phyloP scores from a whole-genome alignment of 2,888 invertebrate genomes.

The Xestia rhomboidea region DNA sequence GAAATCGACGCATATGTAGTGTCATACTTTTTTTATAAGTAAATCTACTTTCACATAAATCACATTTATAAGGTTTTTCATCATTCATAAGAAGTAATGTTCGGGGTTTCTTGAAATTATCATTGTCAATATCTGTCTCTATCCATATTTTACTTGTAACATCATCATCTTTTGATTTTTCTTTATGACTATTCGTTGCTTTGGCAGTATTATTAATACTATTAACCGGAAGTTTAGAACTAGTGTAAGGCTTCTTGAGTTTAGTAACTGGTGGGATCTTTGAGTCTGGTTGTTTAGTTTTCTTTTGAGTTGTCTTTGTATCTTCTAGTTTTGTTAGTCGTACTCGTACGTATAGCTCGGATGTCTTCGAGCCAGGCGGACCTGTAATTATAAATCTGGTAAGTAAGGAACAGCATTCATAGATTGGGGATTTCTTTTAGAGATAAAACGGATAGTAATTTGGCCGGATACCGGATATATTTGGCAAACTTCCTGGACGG shows the following conservation, averaged over 20 bases:
- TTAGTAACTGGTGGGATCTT: neutral
- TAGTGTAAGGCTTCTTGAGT: neutral
- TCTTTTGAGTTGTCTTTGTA: neutral
- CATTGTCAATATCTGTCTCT: neutral
- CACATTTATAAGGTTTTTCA: constrained; percentile 3
- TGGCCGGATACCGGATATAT: too few species aligned
- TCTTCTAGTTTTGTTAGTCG: neutral
- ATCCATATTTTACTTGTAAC: neutral
- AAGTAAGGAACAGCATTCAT: neutral
- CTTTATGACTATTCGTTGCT: neutral
- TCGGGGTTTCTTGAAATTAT: neutral
- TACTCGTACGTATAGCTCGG: neutral
- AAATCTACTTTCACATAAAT: neutral
- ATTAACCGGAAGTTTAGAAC: neutral
- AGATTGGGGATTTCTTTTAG: neutral
- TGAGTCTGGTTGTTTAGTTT: too few species aligned
- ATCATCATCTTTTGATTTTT: too few species aligned
- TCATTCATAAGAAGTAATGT: neutral
- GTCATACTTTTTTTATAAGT: neutral
- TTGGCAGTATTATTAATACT: neutral
- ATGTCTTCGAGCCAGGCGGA: neutral
- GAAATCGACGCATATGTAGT: neutral
- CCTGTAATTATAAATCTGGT: constrained; percentile 1
- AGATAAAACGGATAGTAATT: too few species aligned
- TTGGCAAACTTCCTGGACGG: too few species aligned